A percentile compares a stretch with the other conserved stretches of the same genome.
These are phyloP conservation scores for Istiophorus platypterus DNA, from an alignment of 2,113 vertebrate species.

Conservation along the genomic window DNA sequence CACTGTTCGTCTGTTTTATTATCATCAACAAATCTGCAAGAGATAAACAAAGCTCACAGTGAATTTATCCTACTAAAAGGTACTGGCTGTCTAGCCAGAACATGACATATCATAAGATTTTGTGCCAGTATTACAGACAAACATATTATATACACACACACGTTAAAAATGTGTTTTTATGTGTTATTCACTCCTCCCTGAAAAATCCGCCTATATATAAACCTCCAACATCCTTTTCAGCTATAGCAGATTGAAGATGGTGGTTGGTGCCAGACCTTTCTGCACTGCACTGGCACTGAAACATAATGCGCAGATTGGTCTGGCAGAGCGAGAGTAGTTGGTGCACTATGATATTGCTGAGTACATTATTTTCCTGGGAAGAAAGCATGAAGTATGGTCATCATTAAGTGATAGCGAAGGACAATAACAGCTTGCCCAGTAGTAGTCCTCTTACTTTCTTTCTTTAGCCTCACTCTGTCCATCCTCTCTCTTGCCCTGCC, in stretches of 20 bases:
- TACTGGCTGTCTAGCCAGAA: not conserved
- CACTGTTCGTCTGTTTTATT: not conserved
- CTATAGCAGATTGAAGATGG: not conserved
- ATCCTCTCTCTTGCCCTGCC: constrained; percentile 45
- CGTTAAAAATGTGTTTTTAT: not conserved
- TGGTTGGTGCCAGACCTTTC: constrained; percentile 18
- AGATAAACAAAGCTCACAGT: not conserved
- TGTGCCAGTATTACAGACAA: not conserved
- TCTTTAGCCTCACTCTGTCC: constrained; percentile 7
- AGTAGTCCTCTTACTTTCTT: constrained; percentile 50
- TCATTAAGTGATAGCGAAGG: constrained; percentile 52
- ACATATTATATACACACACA: not conserved
- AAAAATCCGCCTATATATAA: not conserved
- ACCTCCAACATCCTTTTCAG: not conserved
- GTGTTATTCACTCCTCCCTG: not conserved
- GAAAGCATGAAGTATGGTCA: constrained; percentile 56
- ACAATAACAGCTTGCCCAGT: constrained; percentile 57
- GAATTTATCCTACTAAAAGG: not conserved
- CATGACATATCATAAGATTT: not conserved
- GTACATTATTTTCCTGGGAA: constrained; percentile 33
- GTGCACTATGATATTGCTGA: constrained; percentile 23
- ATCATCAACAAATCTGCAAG: not conserved
- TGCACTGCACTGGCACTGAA: constrained; percentile 20
- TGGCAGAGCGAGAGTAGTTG: constrained; percentile 4
- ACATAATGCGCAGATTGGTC: constrained; percentile 13